These are phyloP conservation scores for Rhinichthys klamathensis DNA, from an alignment of 2,113 vertebrate genomes.

Conservation along the genomic window DNA sequence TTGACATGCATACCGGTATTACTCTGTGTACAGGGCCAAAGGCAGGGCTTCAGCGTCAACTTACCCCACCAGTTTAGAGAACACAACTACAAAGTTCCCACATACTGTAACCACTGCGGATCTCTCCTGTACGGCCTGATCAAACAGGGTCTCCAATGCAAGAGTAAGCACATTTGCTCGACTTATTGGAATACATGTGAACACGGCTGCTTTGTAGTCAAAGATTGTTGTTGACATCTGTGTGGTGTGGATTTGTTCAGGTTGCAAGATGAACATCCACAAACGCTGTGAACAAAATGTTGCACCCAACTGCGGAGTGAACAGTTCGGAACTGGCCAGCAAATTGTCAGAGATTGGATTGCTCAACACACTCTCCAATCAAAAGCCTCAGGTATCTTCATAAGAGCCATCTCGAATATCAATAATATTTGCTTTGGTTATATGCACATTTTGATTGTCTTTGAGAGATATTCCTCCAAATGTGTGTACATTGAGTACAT, in stretches of 20 bases:
- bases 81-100: slow-evolving; percentile 95
- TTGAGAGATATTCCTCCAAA: background rate
- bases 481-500: background rate
- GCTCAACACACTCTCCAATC: slow-evolving; percentile 82
- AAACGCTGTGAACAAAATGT: slow-evolving; percentile 92
- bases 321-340: slow-evolving; percentile 89
- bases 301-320: slow-evolving; percentile 93
- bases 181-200: background rate
- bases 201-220: background rate
- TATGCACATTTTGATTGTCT: background rate
- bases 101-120: slow-evolving; percentile 97
- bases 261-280: slow-evolving; percentile 97
- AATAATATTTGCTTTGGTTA: background rate
- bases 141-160: slow-evolving; percentile 93
- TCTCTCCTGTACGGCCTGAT: slow-evolving; percentile 95
- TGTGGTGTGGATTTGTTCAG: slow-evolving; percentile 65
- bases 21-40: slow-evolving; percentile 73
- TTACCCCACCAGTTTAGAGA: slow-evolving; percentile 91
- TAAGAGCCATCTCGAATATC: background rate
- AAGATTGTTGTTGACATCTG: background rate
- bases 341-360: slow-evolving; percentile 92
- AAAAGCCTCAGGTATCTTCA: slow-evolving; percentile 64
- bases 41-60: slow-evolving; percentile 95
- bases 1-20: background rate
- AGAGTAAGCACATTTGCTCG: slow-evolving; percentile 80